Evolutionary conservation across 2,888 invertebrate species (phyloP).

Genomic region (Callyntrura sp.): DNA sequence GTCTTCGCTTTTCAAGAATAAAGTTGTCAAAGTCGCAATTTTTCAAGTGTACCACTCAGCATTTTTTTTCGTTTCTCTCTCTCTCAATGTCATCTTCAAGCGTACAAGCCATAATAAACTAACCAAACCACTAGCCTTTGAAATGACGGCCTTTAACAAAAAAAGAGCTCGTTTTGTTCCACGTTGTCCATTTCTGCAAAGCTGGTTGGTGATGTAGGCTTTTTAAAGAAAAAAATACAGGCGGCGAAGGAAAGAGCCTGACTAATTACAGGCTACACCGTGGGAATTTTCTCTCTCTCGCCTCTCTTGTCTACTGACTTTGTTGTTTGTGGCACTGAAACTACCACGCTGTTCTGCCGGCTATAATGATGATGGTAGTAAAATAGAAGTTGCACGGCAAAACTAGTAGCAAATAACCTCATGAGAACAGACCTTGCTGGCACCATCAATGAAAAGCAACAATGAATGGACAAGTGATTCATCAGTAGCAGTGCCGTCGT

Average conservation of each 20-base stretch:
- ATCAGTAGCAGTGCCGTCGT: neutral
- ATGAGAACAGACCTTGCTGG: neutral
- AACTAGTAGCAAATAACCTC: neutral
- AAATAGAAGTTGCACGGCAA: neutral
- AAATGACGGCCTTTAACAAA: too few species aligned
- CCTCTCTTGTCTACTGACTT: constrained; percentile 18
- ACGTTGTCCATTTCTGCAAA: neutral
- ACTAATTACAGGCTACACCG: constrained; percentile 26
- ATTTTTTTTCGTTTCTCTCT: too few species aligned
- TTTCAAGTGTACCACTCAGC: too few species aligned
- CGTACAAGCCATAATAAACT: too few species aligned
- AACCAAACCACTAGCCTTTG: too few species aligned
- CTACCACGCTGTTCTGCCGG: neutral
- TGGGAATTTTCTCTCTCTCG: constrained; percentile 41
- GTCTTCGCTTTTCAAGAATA: too few species aligned
- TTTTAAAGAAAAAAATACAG: too few species aligned
- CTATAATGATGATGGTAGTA: neutral
- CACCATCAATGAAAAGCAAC: neutral
- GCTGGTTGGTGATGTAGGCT: neutral
- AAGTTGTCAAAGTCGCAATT: too few species aligned
- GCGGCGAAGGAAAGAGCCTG: too few species aligned
- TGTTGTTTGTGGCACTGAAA: neutral
- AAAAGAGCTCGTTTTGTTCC: too few species aligned
- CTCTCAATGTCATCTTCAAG: too few species aligned
- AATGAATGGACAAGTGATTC: constrained; percentile 17